Percentiles rank a stretch among this genome's conserved stretches.
These are phyloP conservation scores for Diglossa cyanea DNA, from an alignment of 2,797 vertebrate genomes.

Conservation along the genomic window DNA sequence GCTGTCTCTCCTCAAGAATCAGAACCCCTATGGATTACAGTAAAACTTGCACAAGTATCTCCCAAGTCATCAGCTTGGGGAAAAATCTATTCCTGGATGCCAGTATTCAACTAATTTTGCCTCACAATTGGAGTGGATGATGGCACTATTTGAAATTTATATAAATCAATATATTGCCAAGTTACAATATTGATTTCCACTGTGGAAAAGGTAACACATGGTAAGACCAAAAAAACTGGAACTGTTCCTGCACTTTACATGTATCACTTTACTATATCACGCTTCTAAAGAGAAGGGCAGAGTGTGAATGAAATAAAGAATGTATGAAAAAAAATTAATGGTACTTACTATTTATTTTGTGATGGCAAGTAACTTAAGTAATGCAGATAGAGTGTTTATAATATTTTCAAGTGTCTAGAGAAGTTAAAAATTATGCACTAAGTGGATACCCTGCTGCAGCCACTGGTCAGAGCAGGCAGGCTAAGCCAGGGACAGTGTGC, in stretches of 20 bases:
- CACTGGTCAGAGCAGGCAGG: accelerated
- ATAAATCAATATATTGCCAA: not conserved
- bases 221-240: not conserved
- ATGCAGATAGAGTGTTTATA: not conserved
- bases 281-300: not conserved
- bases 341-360: not conserved
- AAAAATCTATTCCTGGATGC: not conserved
- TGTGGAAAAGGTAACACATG: not conserved
- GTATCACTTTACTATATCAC: not conserved
- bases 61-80: not conserved
- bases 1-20: not conserved
- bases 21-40: not conserved
- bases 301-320: not conserved
- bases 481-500: not conserved
- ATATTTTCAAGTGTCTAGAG: not conserved
- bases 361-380: not conserved
- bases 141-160: not conserved
- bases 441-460: not conserved
- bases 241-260: not conserved
- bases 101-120: not conserved
- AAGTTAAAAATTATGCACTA: not conserved
- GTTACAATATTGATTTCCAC: not conserved
- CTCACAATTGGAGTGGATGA: not conserved
- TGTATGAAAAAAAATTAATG: not conserved
- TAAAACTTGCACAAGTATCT: not conserved